Evolutionary conservation across 2,113 vertebrate genomes (phyloP).

Genomic region (Percopsis transmontana): DNA sequence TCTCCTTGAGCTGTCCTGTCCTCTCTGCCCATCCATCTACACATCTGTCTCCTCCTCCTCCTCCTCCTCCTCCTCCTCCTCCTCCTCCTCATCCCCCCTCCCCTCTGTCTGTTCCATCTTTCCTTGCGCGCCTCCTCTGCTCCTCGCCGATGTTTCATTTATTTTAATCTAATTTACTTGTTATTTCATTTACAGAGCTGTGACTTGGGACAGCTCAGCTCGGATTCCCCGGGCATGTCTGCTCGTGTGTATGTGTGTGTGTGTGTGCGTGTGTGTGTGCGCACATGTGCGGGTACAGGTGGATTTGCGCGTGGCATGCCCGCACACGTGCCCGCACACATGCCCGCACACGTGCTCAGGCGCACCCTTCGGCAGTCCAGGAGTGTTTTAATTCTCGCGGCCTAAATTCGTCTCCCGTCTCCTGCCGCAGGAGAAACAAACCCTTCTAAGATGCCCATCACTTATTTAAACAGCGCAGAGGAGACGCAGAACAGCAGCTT

Average conservation of each 20-base stretch:
- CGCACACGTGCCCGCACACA: conserved; percentile 3
- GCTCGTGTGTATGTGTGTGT: not conserved
- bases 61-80: conserved; percentile 19
- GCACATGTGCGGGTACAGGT: not conserved
- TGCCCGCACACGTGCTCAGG: conserved; percentile 19
- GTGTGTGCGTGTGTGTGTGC: not conserved
- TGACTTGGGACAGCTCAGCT: conserved; percentile 63
- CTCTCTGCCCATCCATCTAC: conserved; percentile 29
- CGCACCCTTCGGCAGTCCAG: conserved; percentile 34
- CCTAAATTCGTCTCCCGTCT: not conserved
- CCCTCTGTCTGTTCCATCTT: too few relatives aligned
- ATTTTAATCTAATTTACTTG: conserved; percentile 70
- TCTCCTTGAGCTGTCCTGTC: too few relatives aligned
- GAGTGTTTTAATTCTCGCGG: conserved; percentile 21
- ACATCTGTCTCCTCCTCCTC: conserved; percentile 10
- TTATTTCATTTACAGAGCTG: conserved; percentile 69
- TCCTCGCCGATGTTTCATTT: conserved; percentile 65
- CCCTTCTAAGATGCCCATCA: conserved; percentile 43
- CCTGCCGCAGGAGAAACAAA: not conserved
- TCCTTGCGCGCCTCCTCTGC: not conserved
- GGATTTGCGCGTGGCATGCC: not conserved
- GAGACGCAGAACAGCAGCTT: not conserved
- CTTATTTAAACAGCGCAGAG: conserved; percentile 54
- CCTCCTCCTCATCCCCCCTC: conserved; percentile 22
- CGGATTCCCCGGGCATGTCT: conserved; percentile 43